phyloP scores from a whole-genome alignment of 2,113 vertebrate species.

The Rhombomys opimus region DNA sequence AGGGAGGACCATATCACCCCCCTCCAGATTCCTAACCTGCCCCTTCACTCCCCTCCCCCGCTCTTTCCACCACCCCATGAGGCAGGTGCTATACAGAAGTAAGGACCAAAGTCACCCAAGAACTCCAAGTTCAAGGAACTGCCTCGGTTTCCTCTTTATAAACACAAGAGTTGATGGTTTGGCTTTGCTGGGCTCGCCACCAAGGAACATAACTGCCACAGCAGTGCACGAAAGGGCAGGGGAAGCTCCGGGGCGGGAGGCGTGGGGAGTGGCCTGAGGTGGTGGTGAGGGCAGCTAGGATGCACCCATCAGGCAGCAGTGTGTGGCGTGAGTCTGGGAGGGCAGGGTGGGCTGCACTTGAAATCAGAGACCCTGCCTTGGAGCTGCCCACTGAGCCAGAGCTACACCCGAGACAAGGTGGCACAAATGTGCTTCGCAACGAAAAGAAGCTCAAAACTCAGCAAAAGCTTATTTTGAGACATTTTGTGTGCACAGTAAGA shows the following conservation, averaged over 20 bases:
- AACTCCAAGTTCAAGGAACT: too few species aligned
- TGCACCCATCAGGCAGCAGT: accelerated
- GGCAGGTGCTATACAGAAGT: neutral
- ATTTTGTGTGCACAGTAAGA: neutral
- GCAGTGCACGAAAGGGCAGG: neutral
- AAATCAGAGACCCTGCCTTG: neutral
- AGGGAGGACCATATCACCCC: accelerated
- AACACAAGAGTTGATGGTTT: neutral
- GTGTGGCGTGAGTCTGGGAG: neutral
- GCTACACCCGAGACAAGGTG: neutral
- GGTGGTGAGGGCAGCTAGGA: neutral
- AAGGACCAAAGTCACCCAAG: accelerated
- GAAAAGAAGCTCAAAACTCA: too few species aligned
- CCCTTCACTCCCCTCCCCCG: accelerated
- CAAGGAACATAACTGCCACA: neutral
- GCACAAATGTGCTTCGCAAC: too few species aligned
- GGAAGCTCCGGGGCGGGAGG: neutral
- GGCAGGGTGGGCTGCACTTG: neutral
- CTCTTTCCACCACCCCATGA: accelerated
- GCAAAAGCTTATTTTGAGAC: neutral
- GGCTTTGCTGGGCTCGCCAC: neutral
- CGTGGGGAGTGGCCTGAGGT: neutral
- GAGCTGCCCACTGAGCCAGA: neutral
- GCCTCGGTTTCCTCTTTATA: neutral
- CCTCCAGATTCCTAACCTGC: neutral